These are phyloP conservation scores for Hydrozoanthus tunicans DNA, from an alignment of 64 coral and sea anemone genomes.

Conservation along the genomic window DNA sequence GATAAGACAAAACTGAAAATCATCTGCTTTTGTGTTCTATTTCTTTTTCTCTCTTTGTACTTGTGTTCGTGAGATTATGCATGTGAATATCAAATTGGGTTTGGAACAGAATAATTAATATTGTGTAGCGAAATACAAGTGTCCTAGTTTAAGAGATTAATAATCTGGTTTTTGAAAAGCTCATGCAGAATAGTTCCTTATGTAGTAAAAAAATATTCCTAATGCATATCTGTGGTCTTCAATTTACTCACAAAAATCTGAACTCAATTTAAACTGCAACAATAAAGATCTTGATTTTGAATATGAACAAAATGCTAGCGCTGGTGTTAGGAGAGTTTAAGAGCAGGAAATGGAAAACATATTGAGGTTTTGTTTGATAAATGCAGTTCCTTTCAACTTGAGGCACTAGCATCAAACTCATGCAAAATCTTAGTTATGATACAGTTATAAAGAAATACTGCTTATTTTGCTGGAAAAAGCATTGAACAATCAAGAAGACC, in stretches of 20 bases:
- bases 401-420: conserved; percentile 21
- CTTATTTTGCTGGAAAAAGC: conserved; percentile 31
- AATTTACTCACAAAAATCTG: conserved; percentile 2
- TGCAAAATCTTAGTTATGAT: background rate
- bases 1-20: conserved; percentile 33
- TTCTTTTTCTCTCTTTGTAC: conserved; percentile 36
- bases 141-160: conserved; percentile 22
- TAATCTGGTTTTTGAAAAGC: conserved; percentile 26
- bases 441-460: background rate
- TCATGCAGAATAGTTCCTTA: background rate
- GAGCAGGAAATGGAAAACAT: background rate
- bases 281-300: background rate
- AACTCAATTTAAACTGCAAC: background rate
- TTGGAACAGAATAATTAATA: conserved; percentile 30
- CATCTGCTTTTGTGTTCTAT: conserved; percentile 24
- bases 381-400: background rate
- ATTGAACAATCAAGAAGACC: background rate
- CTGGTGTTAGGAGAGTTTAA: background rate
- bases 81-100: conserved; percentile 41
- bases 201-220: background rate
- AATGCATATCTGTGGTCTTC: background rate
- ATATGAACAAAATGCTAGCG: background rate
- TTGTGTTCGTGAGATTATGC: conserved; percentile 40
- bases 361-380: background rate
- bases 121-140: conserved; percentile 17